Conservation (phyloP, 2,888 invertebrate genomes). For the Serripes groenlandicus region DNA sequence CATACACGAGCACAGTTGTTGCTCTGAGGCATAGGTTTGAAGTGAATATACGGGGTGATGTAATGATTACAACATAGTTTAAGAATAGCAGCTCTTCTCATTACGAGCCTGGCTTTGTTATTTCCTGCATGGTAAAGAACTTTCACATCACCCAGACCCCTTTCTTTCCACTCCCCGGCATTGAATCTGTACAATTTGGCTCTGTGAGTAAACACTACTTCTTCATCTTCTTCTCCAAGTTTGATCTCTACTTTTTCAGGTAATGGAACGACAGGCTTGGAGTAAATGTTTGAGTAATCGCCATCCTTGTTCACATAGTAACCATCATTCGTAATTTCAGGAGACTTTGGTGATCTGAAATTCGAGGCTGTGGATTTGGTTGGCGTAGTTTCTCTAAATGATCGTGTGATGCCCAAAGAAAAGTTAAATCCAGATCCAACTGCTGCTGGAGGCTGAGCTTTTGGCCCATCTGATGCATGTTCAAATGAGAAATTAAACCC, state of each 20-base stretch:
- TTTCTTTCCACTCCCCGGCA: conserved; percentile 87
- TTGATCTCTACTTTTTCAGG: conserved; percentile 88
- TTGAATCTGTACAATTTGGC: conserved; percentile 91
- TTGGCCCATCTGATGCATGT: conserved; percentile 20
- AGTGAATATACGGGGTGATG: conserved; percentile 91
- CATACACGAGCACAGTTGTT: conserved; percentile 94
- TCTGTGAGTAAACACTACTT: conserved; percentile 91
- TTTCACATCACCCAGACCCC: conserved; percentile 88
- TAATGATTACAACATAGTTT: conserved; percentile 97
- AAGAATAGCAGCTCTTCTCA: conserved; percentile 96
- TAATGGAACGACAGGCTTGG: conserved; percentile 86
- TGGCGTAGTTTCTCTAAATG: conserved; percentile 50
- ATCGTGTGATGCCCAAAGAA: conserved; percentile 67
- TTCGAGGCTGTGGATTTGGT: conserved; percentile 28
- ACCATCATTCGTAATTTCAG: conserved; percentile 76
- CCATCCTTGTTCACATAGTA: conserved; percentile 89
- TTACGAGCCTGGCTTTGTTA: conserved; percentile 91
- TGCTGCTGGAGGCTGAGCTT: conserved; percentile 44
- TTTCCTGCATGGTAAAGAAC: conserved; percentile 90
- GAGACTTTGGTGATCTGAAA: conserved; percentile 68
- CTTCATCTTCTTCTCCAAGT: conserved; percentile 97
- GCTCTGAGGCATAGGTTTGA: conserved; percentile 92
- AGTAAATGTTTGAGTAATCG: conserved; percentile 93
- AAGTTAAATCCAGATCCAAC: conserved; percentile 73
- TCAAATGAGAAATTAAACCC: conserved; percentile 53